A percentile compares a stretch with the other conserved stretches of the same genome.
Evolutionary conservation across 53 echinoderm and acorn worm genomes (phyloP).

Genomic region (Paracentrotus lividus): DNA sequence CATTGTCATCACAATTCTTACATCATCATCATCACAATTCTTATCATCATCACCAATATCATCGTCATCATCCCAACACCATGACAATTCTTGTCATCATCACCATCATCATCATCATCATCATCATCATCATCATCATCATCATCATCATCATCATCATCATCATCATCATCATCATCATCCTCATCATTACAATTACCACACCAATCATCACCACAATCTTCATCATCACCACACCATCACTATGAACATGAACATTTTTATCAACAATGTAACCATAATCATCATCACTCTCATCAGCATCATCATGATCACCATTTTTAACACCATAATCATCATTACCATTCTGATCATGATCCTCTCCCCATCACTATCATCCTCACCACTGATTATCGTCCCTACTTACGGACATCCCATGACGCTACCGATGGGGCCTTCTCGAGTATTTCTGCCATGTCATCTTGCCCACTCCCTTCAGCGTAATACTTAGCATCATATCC

Average conservation of each 20-base stretch:
- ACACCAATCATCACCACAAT: neutral
- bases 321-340: neutral
- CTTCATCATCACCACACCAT: neutral
- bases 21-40: neutral
- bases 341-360: neutral
- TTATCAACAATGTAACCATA: neutral
- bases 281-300: neutral
- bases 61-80: neutral
- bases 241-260: neutral
- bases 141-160: neutral
- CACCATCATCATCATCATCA: neutral
- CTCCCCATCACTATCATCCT: neutral
- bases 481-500: constrained; percentile 88
- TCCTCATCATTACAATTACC: neutral
- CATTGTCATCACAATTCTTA: neutral
- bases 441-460: constrained; percentile 77
- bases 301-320: neutral
- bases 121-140: constrained; percentile 18
- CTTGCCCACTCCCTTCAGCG: constrained; percentile 77
- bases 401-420: constrained; percentile 98
- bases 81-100: neutral
- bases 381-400: neutral
- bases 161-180: constrained; percentile 46
- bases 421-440: constrained; percentile 94
- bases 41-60: neutral